Evolutionary conservation across 2,888 invertebrate genomes (phyloP).

Genomic region (Bembecia ichneumoniformis): DNA sequence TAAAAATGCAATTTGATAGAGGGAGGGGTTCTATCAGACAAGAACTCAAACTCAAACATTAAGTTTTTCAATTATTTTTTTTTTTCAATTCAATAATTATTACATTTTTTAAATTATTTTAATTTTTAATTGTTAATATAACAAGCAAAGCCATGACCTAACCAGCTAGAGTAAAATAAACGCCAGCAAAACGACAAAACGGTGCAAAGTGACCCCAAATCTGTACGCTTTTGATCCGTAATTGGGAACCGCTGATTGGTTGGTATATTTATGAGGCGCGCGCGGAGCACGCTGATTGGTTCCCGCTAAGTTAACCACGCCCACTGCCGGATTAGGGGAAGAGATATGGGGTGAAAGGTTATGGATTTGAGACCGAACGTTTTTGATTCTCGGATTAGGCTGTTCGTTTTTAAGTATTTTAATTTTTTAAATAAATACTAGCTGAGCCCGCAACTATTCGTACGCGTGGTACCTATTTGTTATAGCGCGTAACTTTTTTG

Average conservation of each 20-base stretch:
- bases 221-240: conserved; percentile 52
- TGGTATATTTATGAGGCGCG: conserved; percentile 24
- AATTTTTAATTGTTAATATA: too few relatives aligned
- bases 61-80: too few relatives aligned
- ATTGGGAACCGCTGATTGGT: conserved; percentile 50
- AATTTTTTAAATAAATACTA: too few relatives aligned
- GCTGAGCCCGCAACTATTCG: too few relatives aligned
- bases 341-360: conserved; percentile 22
- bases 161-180: background rate
- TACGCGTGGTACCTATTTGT: too few relatives aligned
- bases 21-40: too few relatives aligned
- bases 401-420: background rate
- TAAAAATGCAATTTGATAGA: too few relatives aligned
- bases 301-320: conserved; percentile 20
- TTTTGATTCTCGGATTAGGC: conserved; percentile 29
- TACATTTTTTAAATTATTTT: too few relatives aligned
- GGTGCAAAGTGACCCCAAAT: conserved; percentile 59
- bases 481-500: too few relatives aligned
- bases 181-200: conserved; percentile 35
- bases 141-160: background rate
- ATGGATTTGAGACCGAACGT: conserved; percentile 13
- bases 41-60: too few relatives aligned
- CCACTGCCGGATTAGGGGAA: conserved; percentile 43
- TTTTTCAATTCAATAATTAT: too few relatives aligned
- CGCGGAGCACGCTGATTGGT: conserved; percentile 32